These are phyloP conservation scores for Gallirallus australis DNA, from an alignment of 2,797 vertebrate species.

Conservation along the genomic window DNA sequence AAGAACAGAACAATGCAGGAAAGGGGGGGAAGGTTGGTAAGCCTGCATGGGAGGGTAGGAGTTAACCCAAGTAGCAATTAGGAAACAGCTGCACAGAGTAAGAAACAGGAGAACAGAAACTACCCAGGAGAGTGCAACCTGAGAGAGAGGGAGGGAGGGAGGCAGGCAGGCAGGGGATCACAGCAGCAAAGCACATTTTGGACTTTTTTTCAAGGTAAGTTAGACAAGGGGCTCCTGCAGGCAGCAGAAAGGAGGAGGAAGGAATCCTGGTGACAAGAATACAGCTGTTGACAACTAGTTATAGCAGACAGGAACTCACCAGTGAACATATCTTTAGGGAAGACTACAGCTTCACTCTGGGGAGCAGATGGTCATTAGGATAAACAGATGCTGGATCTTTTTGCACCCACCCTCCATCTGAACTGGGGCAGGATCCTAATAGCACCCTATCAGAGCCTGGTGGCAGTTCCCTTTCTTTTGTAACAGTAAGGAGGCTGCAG, in stretches of 20 bases:
- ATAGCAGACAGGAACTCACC: background rate
- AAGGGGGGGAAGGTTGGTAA: background rate
- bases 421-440: background rate
- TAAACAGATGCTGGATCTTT: background rate
- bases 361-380: background rate
- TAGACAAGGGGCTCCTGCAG: background rate
- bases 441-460: background rate
- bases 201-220: background rate
- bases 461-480: background rate
- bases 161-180: background rate
- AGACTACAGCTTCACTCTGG: background rate
- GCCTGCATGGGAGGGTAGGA: background rate
- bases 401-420: background rate
- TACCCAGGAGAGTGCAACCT: background rate
- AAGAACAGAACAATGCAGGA: background rate
- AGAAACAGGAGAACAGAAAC: slow-evolving; percentile 29
- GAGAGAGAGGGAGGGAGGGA: background rate
- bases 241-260: background rate
- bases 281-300: background rate
- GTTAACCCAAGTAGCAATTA: slow-evolving; percentile 29
- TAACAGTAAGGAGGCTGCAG: background rate
- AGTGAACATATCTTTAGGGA: background rate
- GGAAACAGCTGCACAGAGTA: background rate
- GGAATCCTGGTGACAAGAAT: background rate
- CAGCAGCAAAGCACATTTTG: slow-evolving; percentile 13